Conservation (phyloP, 2,888 invertebrate genomes). For the Metellina segmentata region DNA sequence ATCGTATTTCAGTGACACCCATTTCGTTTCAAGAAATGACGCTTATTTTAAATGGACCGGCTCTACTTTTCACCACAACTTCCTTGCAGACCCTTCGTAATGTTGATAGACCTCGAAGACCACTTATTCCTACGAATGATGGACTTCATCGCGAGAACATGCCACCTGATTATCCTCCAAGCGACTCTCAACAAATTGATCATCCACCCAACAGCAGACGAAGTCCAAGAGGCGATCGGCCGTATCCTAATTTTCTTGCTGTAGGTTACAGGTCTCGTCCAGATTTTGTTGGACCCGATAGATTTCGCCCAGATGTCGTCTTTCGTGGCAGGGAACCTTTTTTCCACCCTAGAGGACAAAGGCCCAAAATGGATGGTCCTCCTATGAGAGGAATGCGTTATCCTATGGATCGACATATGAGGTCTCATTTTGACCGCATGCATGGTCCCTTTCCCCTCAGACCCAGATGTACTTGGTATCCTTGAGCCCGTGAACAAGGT, state of each 20-base stretch:
- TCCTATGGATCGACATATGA: slow-evolving; percentile 23
- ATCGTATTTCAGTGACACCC: slow-evolving; percentile 79
- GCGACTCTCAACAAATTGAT: neutral
- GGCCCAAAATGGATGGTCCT: slow-evolving; percentile 34
- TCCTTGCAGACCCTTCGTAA: slow-evolving; percentile 24
- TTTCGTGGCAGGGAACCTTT: neutral
- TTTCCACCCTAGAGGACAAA: neutral
- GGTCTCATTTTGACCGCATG: slow-evolving; percentile 58
- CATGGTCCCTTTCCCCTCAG: slow-evolving; percentile 38
- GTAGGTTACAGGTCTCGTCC: neutral
- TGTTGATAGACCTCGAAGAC: slow-evolving; percentile 48
- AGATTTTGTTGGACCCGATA: neutral
- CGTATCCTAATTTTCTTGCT: neutral
- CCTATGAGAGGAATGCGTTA: slow-evolving; percentile 4
- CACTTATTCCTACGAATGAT: slow-evolving; percentile 42
- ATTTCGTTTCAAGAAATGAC: slow-evolving; percentile 79
- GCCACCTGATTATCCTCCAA: neutral
- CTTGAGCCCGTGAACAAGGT: slow-evolving; percentile 12
- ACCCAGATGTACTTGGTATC: slow-evolving; percentile 15
- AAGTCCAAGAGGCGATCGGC: neutral
- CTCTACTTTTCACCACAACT: neutral
- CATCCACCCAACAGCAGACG: neutral
- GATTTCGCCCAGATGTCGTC: slow-evolving; percentile 7
- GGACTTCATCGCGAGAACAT: slow-evolving; percentile 6
- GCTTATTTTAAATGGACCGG: slow-evolving; percentile 79